These are phyloP conservation scores for Amiota mariae DNA, from an alignment of 2,888 invertebrate genomes.

Conservation along the genomic window DNA sequence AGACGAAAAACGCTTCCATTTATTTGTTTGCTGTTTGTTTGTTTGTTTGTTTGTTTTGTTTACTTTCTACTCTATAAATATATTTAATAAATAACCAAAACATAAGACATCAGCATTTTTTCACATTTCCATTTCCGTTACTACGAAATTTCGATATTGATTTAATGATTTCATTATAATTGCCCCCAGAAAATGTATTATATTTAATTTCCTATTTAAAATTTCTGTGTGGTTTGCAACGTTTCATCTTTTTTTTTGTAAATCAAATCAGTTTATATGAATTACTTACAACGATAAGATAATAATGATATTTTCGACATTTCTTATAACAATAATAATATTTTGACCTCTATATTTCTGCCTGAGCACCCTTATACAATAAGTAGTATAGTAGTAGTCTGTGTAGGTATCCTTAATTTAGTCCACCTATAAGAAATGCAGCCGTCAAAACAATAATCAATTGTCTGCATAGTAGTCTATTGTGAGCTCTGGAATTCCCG, in stretches of 20 bases:
- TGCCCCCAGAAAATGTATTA: not conserved
- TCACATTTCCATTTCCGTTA: constrained; percentile 28
- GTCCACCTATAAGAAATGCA: constrained; percentile 35
- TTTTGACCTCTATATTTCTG: not conserved
- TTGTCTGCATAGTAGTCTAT: constrained; percentile 2
- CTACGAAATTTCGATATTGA: constrained; percentile 16
- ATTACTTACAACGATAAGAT: not conserved
- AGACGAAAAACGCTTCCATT: constrained; percentile 50
- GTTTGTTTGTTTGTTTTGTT: constrained; percentile 23
- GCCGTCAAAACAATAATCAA: constrained; percentile 47
- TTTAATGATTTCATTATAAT: constrained; percentile 24
- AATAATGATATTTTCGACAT: not conserved
- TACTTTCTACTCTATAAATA: not conserved
- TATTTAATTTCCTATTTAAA: not conserved
- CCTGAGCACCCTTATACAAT: not conserved
- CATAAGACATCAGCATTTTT: constrained; percentile 63
- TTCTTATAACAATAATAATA: not conserved
- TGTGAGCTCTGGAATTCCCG: constrained; percentile 14
- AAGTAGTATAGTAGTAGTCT: not conserved
- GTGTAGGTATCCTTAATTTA: constrained; percentile 1
- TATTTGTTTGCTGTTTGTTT: constrained; percentile 42
- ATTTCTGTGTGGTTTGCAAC: not conserved
- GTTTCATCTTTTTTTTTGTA: not conserved
- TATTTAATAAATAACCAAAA: constrained; percentile 55
- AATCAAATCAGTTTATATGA: not conserved